Percentiles rank a stretch among this genome's conserved stretches.
Evolutionary conservation across 2,888 invertebrate genomes (phyloP).

Genomic region (Abscondita cerata): DNA sequence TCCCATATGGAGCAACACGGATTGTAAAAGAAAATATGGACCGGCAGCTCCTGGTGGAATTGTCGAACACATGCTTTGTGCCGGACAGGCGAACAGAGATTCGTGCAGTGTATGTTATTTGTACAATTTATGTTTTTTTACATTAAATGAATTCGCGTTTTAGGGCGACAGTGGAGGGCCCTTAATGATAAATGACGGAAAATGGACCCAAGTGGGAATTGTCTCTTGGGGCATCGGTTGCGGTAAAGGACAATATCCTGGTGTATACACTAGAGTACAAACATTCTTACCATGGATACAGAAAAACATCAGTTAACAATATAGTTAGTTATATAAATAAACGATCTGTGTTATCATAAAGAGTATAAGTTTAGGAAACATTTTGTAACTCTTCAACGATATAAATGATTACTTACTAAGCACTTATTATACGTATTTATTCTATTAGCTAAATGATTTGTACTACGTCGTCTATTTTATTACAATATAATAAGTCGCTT

Average conservation of each 20-base stretch:
- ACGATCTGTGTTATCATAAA: conserved; percentile 17
- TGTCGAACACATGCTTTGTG: conserved; percentile 86
- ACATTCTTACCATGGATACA: conserved; percentile 85
- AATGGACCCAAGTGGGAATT: conserved; percentile 85
- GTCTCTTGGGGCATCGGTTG: conserved; percentile 94
- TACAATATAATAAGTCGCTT: neutral
- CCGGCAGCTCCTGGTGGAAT: conserved; percentile 89
- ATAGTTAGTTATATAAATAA: neutral
- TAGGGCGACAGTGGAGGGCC: conserved; percentile 92
- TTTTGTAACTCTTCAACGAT: too few relatives aligned
- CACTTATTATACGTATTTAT: neutral
- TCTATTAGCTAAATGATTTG: neutral
- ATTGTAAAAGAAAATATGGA: conserved; percentile 82
- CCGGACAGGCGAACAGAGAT: conserved; percentile 83
- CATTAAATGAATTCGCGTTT: conserved; percentile 35
- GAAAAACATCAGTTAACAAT: conserved; percentile 72
- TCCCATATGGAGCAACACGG: conserved; percentile 81
- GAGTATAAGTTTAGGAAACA: conserved; percentile 4
- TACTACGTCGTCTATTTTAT: neutral
- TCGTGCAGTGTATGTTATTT: conserved; percentile 82
- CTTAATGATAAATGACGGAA: conserved; percentile 77
- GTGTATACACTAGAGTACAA: conserved; percentile 87
- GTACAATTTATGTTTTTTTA: neutral
- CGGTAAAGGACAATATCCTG: conserved; percentile 90
- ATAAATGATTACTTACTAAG: too few relatives aligned